Evolutionary conservation across 2,797 vertebrate genomes (phyloP), one percentile per base, ranked within the genome.

Genomic region (Peromyscus melanophrys): DNA sequence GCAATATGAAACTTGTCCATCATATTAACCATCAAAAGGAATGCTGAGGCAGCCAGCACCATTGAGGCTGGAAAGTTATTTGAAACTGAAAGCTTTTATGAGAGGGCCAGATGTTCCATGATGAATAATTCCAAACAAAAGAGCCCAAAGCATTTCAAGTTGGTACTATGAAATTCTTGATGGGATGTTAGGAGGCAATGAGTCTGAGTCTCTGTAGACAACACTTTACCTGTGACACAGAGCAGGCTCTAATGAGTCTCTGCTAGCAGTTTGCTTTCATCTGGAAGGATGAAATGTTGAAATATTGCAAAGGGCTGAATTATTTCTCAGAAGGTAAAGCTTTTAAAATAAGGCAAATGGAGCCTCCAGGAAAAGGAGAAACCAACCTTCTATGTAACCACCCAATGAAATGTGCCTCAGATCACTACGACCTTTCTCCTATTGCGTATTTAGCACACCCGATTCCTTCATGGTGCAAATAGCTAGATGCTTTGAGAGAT

Each of bases 81-180:
- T 98, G 96, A 96, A 98, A 94, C 65, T 96, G 73, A 98, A 97
- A 98, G 83, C 73, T 76, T 98, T 96, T 96, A 25, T 98, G 97
- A 98, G 80, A 96, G 86, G 76, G 89, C 89, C 98, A 98, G 97
- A 98, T 98, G 97, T 98, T 98, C 91, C 63, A 69, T 75, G 96
- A 98, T 98, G 89, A 98, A 98, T 98, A 98, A 98, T 98, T 98
- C 95, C 98, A 97, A 93, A 96, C 69, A 97, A 89, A 83, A 11
- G 17, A 92, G 25, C 61, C 92, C 10, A 93, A 97, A 97, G 92
- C 49, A 97, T 97, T 98, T 98, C 78, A 93, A 97, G 85, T 97
- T 97, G 97, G 97, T 98, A 94, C 96, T 97, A 94, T 97, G 95
- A 98, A 98, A 98, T 98, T 93, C 96, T 95, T 98, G 77, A 78